Conservation (phyloP, 2,888 invertebrate species). For the Eutolmus rufibarbis region DNA sequence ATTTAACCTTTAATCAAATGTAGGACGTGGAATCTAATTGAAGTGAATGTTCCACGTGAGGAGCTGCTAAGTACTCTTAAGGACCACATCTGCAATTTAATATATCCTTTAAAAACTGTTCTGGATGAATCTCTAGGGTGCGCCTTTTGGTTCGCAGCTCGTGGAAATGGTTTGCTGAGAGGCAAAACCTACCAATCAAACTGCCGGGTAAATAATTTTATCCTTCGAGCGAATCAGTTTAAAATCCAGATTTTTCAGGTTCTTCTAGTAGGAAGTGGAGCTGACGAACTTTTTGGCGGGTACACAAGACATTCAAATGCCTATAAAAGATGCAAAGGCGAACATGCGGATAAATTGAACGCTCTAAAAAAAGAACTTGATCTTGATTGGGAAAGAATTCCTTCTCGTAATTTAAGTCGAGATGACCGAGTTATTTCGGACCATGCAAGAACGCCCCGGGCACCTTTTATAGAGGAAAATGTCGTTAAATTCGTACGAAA, state of each 20-base stretch:
- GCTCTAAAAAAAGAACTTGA: conserved; percentile 70
- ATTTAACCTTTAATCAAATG: conserved; percentile 7
- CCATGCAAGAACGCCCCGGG: conserved; percentile 83
- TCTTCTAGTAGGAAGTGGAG: conserved; percentile 89
- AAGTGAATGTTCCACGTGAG: conserved; percentile 75
- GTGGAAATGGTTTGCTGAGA: conserved; percentile 67
- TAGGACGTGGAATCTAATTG: conserved; percentile 83
- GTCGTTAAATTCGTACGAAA: conserved; percentile 70
- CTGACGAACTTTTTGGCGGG: conserved; percentile 96
- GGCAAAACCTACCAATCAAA: conserved; percentile 2
- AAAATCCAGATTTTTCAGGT: conserved; percentile 65
- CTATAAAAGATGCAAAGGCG: conserved; percentile 67
- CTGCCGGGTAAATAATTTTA: conserved; percentile 5
- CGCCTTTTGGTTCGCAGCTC: conserved; percentile 95
- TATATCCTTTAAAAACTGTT: conserved; percentile 85
- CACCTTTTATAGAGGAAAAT: conserved; percentile 80
- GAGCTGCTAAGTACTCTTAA: conserved; percentile 70
- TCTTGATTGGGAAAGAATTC: conserved; percentile 85
- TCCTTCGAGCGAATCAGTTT: background rate
- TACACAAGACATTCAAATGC: conserved; percentile 87
- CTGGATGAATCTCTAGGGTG: conserved; percentile 96
- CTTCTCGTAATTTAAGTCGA: conserved; percentile 88
- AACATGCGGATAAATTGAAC: conserved; percentile 63
- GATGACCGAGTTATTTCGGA: conserved; percentile 94
- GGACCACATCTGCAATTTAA: conserved; percentile 74